Evolutionary conservation across 2,888 invertebrate genomes (phyloP), one percentile per base, ranked within the genome.

Genomic region (Belgica antarctica): DNA sequence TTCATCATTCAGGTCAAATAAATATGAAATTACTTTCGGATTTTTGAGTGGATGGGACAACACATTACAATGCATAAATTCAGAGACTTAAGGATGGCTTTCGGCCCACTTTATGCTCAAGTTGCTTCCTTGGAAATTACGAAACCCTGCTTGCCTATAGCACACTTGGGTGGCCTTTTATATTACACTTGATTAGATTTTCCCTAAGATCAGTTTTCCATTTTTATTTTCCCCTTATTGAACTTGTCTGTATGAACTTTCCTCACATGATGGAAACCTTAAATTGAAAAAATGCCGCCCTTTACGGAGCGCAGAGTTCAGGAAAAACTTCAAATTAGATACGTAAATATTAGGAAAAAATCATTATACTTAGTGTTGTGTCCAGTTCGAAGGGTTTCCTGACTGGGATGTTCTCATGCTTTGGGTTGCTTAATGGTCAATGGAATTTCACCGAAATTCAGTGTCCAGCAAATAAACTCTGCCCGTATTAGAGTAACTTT

Each of bases 171-270:
- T 17, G 17, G 15, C 63, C 63, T 24, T 65, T 65, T 65, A 36
- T 65, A 46, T 65, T 41, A 46, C 46, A 34, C n/a, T 65, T 65
- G 63, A 65, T 65, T 41, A 65, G 63, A 65, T 65, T 65, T 65
- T 59, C 59, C 25, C 63, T 17, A 46, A 65, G 41, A 65, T 41
- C 63, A n/a, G 41, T 17, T 25, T 65, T 25, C 17, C 31, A 41
- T 25, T 65, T 65, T 65, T 62, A 10, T 17, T 34, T 61, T 5
- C 24, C 62, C 52, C 52, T 52, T 24, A 52, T 8, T 22, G 24
- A 52, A 15, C 19, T 52, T 52, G n/a, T 24, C 24, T 19, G 4
- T 15, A 59, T 59, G 7, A 12, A 46, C 17, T 59, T 59, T 27
- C 22, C 17, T 52, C 52, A n/a, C n/a, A n/a, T n/a, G n/a, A n/a